Evolutionary conservation across 2,888 invertebrate species (phyloP).

Genomic region (Diplolepis rosae): DNA sequence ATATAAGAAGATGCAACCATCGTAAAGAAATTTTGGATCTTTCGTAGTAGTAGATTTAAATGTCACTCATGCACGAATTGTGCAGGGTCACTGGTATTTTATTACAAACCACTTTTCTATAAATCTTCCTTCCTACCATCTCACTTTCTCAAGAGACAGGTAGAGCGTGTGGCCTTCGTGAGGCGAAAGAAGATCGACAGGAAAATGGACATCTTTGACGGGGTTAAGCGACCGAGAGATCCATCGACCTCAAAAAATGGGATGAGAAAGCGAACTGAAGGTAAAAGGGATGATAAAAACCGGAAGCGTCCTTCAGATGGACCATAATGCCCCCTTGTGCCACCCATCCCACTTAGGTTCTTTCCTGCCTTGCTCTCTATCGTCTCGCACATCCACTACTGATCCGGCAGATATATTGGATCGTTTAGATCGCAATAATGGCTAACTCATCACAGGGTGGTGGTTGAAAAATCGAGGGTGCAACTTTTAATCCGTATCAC

Average conservation of each 20-base stretch:
- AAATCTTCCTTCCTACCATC: conserved; percentile 40
- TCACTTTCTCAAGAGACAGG: conserved; percentile 19
- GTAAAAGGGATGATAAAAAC: conserved; percentile 39
- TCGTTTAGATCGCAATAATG: conserved; percentile 16
- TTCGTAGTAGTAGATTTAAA: conserved; percentile 21
- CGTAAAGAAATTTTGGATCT: not conserved
- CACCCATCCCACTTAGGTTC: conserved; percentile 9
- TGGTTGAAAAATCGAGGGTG: conserved; percentile 43
- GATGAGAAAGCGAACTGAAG: not conserved
- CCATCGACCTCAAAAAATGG: conserved; percentile 32
- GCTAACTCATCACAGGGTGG: conserved; percentile 43
- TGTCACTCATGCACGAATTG: conserved; percentile 21
- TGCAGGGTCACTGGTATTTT: conserved; percentile 41
- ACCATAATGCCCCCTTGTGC: conserved; percentile 41
- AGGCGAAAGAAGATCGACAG: conserved; percentile 42
- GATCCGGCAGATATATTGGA: not conserved
- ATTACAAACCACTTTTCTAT: conserved; percentile 49
- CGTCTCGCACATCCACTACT: not conserved
- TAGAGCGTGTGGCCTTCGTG: conserved; percentile 26
- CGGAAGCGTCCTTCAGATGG: conserved; percentile 41
- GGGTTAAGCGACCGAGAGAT: conserved; percentile 41
- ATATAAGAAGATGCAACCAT: conserved; percentile 8
- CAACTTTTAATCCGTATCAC: conserved; percentile 49
- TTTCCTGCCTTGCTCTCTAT: not conserved
- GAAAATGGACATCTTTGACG: conserved; percentile 53